These are phyloP conservation scores for Heliconius sara DNA, from an alignment of 2,888 invertebrate genomes.

Conservation along the genomic window DNA sequence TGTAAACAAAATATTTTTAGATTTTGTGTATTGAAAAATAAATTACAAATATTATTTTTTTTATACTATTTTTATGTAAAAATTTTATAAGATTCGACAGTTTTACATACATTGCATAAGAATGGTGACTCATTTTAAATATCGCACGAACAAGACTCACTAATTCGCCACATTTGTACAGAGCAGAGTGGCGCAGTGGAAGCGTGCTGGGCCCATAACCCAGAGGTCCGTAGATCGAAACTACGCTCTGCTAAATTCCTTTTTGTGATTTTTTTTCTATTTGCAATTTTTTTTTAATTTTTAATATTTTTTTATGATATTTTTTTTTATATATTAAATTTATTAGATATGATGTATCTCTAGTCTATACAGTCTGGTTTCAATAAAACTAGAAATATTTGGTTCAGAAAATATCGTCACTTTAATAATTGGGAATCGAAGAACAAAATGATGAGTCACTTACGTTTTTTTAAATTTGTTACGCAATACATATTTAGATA, in stretches of 20 bases:
- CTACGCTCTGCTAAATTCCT: constrained; percentile 88
- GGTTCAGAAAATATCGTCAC: not conserved
- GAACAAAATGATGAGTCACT: not conserved
- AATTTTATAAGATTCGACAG: not conserved
- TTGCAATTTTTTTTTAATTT: not conserved
- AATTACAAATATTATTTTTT: no score
- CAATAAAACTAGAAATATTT: not conserved
- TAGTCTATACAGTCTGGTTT: no score
- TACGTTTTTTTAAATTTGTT: not conserved
- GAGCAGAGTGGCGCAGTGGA: constrained; percentile 93
- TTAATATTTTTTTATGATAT: not conserved
- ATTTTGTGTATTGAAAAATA: no score
- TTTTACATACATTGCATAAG: not conserved
- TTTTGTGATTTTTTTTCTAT: constrained; percentile 54
- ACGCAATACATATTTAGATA: not conserved
- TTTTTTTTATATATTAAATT: no score
- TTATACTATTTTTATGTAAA: not conserved
- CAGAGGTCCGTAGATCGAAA: constrained; percentile 97
- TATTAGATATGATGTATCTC: no score
- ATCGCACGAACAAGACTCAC: not conserved
- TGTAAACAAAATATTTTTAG: no score
- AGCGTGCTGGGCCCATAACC: constrained; percentile 94
- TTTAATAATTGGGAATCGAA: not conserved
- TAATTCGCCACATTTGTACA: not conserved
- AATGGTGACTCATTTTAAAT: not conserved